A percentile compares a stretch with the other conserved stretches of the same genome.
Conservation (phyloP, 1,140 invertebrate species). For the Parapsyche elsis region DNA sequence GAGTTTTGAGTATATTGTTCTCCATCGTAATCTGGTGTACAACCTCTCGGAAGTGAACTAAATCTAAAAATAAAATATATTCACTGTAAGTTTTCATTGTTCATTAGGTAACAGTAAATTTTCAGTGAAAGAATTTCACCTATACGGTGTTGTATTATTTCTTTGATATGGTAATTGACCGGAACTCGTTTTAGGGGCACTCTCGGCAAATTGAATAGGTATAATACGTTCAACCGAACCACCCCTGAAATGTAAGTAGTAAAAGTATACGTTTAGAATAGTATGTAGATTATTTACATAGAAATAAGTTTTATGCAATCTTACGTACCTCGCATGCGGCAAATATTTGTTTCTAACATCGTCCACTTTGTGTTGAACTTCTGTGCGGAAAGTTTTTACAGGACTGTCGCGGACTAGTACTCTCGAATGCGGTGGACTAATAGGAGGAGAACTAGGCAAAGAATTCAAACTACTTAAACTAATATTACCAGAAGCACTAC, state of each 20-base stretch:
- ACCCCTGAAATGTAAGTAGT: slow-evolving; percentile 57
- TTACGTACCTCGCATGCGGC: slow-evolving; percentile 47
- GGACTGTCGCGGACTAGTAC: slow-evolving; percentile 53
- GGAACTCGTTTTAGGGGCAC: slow-evolving; percentile 54
- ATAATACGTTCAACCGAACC: slow-evolving; percentile 72
- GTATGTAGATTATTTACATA: background rate
- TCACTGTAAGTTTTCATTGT: background rate
- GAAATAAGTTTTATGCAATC: background rate
- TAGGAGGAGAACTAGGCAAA: slow-evolving; percentile 52
- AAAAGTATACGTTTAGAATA: background rate
- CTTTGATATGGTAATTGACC: slow-evolving; percentile 53
- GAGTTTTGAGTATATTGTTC: slow-evolving; percentile 53
- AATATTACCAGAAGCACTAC: slow-evolving; percentile 67
- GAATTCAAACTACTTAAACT: slow-evolving; percentile 60
- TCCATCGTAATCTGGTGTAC: slow-evolving; percentile 37
- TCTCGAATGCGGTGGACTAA: slow-evolving; percentile 54
- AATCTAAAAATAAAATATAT: slow-evolving; percentile 31
- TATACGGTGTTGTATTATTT: slow-evolving; percentile 54
- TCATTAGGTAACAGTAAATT: background rate
- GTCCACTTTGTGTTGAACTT: slow-evolving; percentile 64
- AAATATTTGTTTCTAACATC: slow-evolving; percentile 63
- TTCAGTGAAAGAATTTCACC: slow-evolving; percentile 32
- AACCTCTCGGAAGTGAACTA: slow-evolving; percentile 48
- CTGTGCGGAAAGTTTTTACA: slow-evolving; percentile 63
- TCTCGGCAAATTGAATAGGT: slow-evolving; percentile 70